Percentiles rank a stretch among this genome's conserved stretches.
Conservation (phyloP, 2,888 invertebrate genomes). For the Tenthredo mesomela region DNA sequence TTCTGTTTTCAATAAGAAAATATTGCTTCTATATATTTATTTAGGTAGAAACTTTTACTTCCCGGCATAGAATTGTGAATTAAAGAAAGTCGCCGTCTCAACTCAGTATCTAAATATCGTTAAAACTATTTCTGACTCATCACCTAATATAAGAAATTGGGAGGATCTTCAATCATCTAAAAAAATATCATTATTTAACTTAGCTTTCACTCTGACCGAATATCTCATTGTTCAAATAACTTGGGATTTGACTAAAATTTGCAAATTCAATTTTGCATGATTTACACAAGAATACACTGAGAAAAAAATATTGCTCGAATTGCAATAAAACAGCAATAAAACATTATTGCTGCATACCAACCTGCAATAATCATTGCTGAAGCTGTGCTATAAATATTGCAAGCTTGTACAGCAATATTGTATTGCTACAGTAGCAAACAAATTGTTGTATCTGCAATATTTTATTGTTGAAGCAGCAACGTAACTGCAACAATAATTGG, state of each 20-base stretch:
- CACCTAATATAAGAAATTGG: not conserved
- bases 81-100: slow-evolving; percentile 21
- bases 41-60: slow-evolving; percentile 28
- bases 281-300: too few relatives aligned
- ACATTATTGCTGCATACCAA: too few relatives aligned
- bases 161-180: not conserved
- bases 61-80: slow-evolving; percentile 17
- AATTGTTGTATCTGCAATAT: too few relatives aligned
- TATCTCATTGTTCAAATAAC: not conserved
- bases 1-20: slow-evolving; percentile 11
- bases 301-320: too few relatives aligned
- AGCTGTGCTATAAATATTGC: too few relatives aligned
- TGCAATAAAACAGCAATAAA: too few relatives aligned
- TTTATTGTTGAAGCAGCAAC: too few relatives aligned
- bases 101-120: not conserved
- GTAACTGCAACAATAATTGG: too few relatives aligned
- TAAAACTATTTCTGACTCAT: not conserved
- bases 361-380: too few relatives aligned
- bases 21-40: not conserved
- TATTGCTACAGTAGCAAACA: too few relatives aligned
- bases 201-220: not conserved
- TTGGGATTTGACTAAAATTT: not conserved
- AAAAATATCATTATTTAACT: slow-evolving; percentile 17
- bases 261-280: not conserved
- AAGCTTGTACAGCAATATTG: too few relatives aligned